These are phyloP conservation scores for Idaea straminata DNA, from an alignment of 2,888 invertebrate species.

Conservation along the genomic window DNA sequence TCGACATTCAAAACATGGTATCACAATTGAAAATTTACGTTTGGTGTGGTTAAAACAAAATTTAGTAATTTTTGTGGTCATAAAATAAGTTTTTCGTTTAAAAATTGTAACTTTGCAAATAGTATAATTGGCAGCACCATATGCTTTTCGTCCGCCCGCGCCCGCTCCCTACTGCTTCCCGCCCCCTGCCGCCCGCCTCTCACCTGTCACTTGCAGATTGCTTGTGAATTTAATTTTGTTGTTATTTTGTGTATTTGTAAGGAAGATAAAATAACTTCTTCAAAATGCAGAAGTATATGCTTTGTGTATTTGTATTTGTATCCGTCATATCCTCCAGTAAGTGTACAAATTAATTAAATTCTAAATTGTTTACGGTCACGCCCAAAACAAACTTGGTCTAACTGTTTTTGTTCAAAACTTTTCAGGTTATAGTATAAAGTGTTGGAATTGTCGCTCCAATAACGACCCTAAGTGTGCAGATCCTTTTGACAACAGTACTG, in stretches of 20 bases:
- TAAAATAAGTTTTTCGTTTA: no score
- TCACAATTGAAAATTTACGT: no score
- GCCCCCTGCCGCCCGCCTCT: background rate
- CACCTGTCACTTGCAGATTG: background rate
- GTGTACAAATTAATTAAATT: background rate
- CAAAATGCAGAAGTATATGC: background rate
- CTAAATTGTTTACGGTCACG: constrained; percentile 42
- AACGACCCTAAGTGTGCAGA: constrained; percentile 94
- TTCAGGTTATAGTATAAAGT: constrained; percentile 86
- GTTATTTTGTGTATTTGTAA: background rate
- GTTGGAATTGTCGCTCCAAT: constrained; percentile 95
- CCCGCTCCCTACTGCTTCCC: background rate
- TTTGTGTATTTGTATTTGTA: background rate
- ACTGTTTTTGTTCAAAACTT: constrained; percentile 28
- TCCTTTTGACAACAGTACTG: constrained; percentile 93
- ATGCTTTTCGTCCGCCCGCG: background rate
- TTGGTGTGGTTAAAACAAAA: no score
- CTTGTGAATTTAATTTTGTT: background rate
- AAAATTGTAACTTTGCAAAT: no score
- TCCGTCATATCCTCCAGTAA: background rate
- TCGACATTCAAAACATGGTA: no score
- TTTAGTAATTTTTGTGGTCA: no score
- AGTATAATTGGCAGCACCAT: background rate
- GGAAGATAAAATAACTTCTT: background rate
- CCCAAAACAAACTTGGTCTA: constrained; percentile 34